phyloP scores from a whole-genome alignment of 2,888 invertebrate species.

The Monoplex corrugatus region DNA sequence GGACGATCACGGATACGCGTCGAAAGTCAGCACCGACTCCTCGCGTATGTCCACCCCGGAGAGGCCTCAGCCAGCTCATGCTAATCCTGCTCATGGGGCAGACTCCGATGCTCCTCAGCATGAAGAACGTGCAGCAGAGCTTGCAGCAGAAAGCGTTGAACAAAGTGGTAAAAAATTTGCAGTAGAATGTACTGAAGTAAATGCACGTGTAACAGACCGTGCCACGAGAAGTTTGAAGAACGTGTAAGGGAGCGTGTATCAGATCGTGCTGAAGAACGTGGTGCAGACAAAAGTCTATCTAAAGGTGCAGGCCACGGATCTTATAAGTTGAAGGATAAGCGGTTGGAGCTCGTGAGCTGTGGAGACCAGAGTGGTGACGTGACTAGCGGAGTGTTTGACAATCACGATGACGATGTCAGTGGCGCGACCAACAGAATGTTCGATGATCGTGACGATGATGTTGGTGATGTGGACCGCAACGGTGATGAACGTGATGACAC shows the following conservation, averaged over 20 bases:
- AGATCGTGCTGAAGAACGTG: no score
- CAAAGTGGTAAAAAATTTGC: no score
- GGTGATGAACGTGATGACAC: not conserved
- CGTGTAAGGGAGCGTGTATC: no score
- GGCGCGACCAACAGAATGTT: not conserved
- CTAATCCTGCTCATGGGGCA: not conserved
- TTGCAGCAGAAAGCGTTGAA: no score
- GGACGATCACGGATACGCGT: constrained; percentile 51
- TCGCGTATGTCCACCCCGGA: constrained; percentile 41
- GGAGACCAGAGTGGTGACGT: not conserved
- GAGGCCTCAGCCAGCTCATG: not conserved
- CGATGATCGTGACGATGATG: not conserved
- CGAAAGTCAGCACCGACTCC: constrained; percentile 53
- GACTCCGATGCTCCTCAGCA: not conserved
- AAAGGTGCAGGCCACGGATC: not conserved
- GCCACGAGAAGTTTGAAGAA: no score
- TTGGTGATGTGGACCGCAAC: not conserved
- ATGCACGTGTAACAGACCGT: no score
- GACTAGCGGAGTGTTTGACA: not conserved
- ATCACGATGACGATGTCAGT: not conserved
- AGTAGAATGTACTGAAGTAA: no score
- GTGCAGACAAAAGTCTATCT: not conserved
- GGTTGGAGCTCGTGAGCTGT: not conserved
- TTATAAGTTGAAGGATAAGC: no score
- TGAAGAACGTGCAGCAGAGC: no score